Evolutionary conservation across 2,888 invertebrate species (phyloP), one percentile per base, ranked within the genome.

Genomic region (Ametastegia equiseti): DNA sequence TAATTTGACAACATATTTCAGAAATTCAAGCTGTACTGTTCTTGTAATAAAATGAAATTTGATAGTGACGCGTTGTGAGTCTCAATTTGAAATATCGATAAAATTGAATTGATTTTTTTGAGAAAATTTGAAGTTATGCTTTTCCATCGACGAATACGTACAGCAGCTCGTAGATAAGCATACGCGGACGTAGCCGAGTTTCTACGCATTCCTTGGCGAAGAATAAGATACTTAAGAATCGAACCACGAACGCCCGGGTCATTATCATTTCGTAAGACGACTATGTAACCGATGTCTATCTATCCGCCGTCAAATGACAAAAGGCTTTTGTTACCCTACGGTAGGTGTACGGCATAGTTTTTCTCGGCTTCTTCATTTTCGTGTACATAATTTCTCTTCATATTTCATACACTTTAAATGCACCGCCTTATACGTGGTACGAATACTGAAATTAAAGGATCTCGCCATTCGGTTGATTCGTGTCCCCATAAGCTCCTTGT

Each of bases 231-330:
- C 78, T 78, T 78, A 39, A 27, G n/a, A 78, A 60, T 50, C 78
- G 60, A 78, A 36, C 78, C 78, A 78, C 78, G 78, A 78, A 78
- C 78, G 60, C 30, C 36, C 45, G 78, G 78, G 63, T 78, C 78
- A 78, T 78, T 78, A 78, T 78, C 60, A 60, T 78, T 78, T 78
- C 60, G 78, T 78, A 78, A 78, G 78, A 63, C n/a, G n/a, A n/a
- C 75, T 54, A 75, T 54, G 75, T 54, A 54, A 75, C 75, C 75
- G 75, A 36, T 54, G 33, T 47, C 27, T 75, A 75, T 75, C 50
- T 75, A 75, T 54, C 75, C 15, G 23, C 50, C 36, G 23, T 78
- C 39, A 33, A 78, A 63, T 78, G 60, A 78, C 78, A 78, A 78
- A 78, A 63, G 78, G 39, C 78, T 78, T 78, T 57, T 78, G 78